Evolutionary conservation across 2,113 vertebrate genomes (phyloP).

Genomic region (Odontesthes bonariensis): DNA sequence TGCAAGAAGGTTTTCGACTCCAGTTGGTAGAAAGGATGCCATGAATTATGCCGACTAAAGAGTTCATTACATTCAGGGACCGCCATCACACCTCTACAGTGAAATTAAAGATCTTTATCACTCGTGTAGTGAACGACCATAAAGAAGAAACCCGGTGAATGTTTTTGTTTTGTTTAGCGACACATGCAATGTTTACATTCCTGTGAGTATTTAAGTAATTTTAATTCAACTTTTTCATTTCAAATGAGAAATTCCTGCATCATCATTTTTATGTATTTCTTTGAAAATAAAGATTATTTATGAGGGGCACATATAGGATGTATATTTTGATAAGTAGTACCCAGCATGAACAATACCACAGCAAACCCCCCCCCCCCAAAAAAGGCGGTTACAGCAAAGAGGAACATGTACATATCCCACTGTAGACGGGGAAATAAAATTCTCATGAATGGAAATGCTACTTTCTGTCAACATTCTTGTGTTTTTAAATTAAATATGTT

Average conservation of each 20-base stretch:
- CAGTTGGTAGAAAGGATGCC: constrained; percentile 74
- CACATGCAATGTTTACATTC: constrained; percentile 93
- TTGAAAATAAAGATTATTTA: constrained; percentile 70
- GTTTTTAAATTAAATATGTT: constrained; percentile 40
- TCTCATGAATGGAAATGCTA: constrained; percentile 10
- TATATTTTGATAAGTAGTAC: constrained; percentile 40
- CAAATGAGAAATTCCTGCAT: constrained; percentile 54
- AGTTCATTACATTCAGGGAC: constrained; percentile 53
- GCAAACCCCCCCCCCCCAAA: not conserved
- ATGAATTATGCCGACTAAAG: constrained; percentile 20
- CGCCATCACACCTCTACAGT: constrained; percentile 33
- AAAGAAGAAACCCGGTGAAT: constrained; percentile 44
- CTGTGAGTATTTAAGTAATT: constrained; percentile 90
- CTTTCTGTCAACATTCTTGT: constrained; percentile 18
- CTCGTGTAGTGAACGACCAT: constrained; percentile 31
- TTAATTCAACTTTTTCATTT: constrained; percentile 66
- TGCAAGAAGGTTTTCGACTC: constrained; percentile 90
- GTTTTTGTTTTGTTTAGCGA: constrained; percentile 51
- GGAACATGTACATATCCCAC: constrained; percentile 59
- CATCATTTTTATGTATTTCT: constrained; percentile 62
- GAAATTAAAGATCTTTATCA: constrained; percentile 12
- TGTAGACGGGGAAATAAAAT: constrained; percentile 15
- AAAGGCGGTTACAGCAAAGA: constrained; percentile 18
- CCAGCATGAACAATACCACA: constrained; percentile 27
- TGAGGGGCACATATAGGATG: constrained; percentile 54